Conservation (phyloP, 2,797 vertebrate genomes). For the Bradypodion ventrale region DNA sequence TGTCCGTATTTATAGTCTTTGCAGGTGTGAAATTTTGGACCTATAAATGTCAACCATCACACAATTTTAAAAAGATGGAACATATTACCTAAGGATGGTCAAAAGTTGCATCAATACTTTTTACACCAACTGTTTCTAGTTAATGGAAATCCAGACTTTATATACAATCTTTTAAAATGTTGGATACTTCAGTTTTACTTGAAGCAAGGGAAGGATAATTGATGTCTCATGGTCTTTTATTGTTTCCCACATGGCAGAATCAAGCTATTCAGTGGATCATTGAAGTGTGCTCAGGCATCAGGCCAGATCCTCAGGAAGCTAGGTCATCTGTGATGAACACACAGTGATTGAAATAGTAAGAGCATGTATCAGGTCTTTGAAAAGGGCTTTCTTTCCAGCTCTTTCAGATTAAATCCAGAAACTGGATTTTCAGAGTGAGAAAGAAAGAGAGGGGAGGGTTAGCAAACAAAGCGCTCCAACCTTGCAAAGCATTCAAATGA, state of each 20-base stretch:
- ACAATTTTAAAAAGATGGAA: not conserved
- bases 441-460: not conserved
- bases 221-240: conserved; percentile 45
- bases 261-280: conserved; percentile 49
- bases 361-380: conserved; percentile 35
- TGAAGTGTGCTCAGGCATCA: conserved; percentile 52
- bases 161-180: conserved; percentile 56
- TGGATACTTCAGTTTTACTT: conserved; percentile 52
- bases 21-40: conserved; percentile 53
- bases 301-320: conserved; percentile 41
- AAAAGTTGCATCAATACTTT: conserved; percentile 65
- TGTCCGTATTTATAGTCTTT: conserved; percentile 40
- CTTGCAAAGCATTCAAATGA: conserved; percentile 49
- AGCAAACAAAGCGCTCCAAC: conserved; percentile 41
- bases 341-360: conserved; percentile 41
- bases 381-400: conserved; percentile 40
- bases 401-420: conserved; percentile 37
- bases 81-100: conserved; percentile 55
- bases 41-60: conserved; percentile 58
- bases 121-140: conserved; percentile 64
- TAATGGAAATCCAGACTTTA: conserved; percentile 61
- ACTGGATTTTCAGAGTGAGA: conserved; percentile 52
- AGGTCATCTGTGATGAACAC: conserved; percentile 45
- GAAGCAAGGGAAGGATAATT: conserved; percentile 46
- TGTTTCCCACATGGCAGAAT: conserved; percentile 66